Base-by-base conservation (phyloP, 1,140 invertebrate genomes). In the Scaptomyza montana region DNA sequence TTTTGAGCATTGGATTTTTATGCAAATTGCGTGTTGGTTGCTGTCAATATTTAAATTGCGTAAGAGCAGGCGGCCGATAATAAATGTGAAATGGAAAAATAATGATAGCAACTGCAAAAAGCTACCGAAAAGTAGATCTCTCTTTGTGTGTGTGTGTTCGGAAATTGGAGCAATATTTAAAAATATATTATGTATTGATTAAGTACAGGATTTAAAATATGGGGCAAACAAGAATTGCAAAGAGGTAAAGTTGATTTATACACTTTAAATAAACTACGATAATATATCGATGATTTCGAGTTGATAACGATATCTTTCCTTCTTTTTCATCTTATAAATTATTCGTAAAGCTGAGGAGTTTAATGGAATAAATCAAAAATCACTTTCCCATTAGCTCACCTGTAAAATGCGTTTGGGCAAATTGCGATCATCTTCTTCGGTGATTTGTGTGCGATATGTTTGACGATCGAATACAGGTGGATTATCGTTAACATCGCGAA, bases 391-490 rank as follows among this genome's bases (percentile, higher is more conserved):
- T 1, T 16, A 16, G 16, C 67, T 67, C 84, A 94, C 94, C 94
- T 94, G 93, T 73, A 95, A 91, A 73, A 95, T 93, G 79, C 93
- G 92, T 89, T 95, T 95, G 54, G 94, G 94, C 78, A 95, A 92
- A 87, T 94, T 94, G 60, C 94, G 90, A 92, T 95, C 94, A 89
- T 95, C 94, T 89, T 95, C 94, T 80, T 95, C 94, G 8, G 94
- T 94, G 82, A 95, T 95, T 91, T 94, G 94, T 60, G 94, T 94
- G 80, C 95, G 93, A 92, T 95, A 95, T 74, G 94, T 94, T 71
- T 94, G 94, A 69, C 94, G 93, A 92, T 95, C 94, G 89, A 95
- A 95, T 41, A 94, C 93, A 53, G 94, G 94, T 69, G 93, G 92
- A 92, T 94, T 94, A 91, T 95, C 94, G 87, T 94, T 94, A 66